phyloP scores from a whole-genome alignment of 2,113 vertebrate species.

The Lipotes vexillifer region DNA sequence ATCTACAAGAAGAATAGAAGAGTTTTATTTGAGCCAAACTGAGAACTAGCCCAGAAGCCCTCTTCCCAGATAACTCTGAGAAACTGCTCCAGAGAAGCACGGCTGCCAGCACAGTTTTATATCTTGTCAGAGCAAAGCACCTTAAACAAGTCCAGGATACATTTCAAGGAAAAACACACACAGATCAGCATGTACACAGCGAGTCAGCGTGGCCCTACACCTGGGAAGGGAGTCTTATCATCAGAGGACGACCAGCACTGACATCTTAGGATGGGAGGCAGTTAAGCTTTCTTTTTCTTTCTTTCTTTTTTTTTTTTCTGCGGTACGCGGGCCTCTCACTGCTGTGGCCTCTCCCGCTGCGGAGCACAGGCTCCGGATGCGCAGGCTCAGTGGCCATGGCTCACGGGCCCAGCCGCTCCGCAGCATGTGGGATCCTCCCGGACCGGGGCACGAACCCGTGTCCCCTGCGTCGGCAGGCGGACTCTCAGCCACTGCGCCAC shows the following conservation, averaged over 20 bases:
- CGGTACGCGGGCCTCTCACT: too few relatives aligned
- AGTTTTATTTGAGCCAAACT: background rate
- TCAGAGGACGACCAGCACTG: background rate
- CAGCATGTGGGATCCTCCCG: too few relatives aligned
- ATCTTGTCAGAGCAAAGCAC: background rate
- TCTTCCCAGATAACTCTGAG: background rate
- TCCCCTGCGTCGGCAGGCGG: too few relatives aligned
- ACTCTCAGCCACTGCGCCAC: too few relatives aligned
- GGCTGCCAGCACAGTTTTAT: background rate
- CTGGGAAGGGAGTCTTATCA: background rate
- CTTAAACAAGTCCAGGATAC: background rate
- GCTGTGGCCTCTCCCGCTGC: too few relatives aligned
- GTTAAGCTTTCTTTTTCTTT: background rate
- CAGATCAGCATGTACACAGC: background rate
- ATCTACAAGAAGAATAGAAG: accelerated
- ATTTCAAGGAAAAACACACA: background rate
- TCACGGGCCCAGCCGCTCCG: too few relatives aligned
- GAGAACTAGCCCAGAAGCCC: background rate
- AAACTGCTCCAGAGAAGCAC: background rate
- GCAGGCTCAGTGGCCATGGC: too few relatives aligned
- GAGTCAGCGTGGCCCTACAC: background rate
- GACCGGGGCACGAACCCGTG: too few relatives aligned
- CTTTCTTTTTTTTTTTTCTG: background rate
- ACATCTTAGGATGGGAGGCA: background rate
- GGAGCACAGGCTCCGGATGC: too few relatives aligned